A percentile compares a stretch with the other conserved stretches of the same genome.
Conservation (phyloP, 2,888 invertebrate genomes). For the Euclidia mi region DNA sequence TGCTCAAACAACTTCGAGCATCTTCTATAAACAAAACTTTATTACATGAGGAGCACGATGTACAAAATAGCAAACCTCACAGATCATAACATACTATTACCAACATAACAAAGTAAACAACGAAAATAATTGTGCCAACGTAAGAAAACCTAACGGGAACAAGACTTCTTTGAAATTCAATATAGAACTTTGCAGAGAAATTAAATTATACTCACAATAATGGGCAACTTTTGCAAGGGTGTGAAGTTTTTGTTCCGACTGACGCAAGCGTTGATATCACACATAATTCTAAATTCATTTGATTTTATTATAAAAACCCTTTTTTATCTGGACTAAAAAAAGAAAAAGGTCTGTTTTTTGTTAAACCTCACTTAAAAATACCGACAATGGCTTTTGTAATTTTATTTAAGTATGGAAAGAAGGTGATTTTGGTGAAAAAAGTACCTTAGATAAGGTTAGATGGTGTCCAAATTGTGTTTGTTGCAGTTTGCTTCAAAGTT, state of each 20-base stretch:
- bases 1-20: slow-evolving; percentile 35
- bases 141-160: slow-evolving; percentile 53
- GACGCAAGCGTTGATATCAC: slow-evolving; percentile 29
- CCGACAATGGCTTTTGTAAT: too few relatives aligned
- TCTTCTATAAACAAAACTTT: slow-evolving; percentile 27
- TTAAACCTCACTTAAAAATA: too few relatives aligned
- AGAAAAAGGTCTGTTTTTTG: too few relatives aligned
- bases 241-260: slow-evolving; percentile 44
- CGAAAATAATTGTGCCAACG: slow-evolving; percentile 56
- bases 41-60: slow-evolving; percentile 12
- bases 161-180: slow-evolving; percentile 63
- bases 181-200: slow-evolving; percentile 66
- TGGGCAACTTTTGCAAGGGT: slow-evolving; percentile 48
- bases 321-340: too few relatives aligned
- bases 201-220: slow-evolving; percentile 69
- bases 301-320: not conserved
- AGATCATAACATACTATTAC: slow-evolving; percentile 55
- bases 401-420: too few relatives aligned
- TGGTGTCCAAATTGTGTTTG: too few relatives aligned
- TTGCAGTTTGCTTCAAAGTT: too few relatives aligned
- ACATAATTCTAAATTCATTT: slow-evolving; percentile 43
- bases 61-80: slow-evolving; percentile 39
- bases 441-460: too few relatives aligned
- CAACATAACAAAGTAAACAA: slow-evolving; percentile 55
- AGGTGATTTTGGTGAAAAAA: too few relatives aligned